Conservation (phyloP, 2,888 invertebrate species). For the Minunthozetes semirufus region DNA sequence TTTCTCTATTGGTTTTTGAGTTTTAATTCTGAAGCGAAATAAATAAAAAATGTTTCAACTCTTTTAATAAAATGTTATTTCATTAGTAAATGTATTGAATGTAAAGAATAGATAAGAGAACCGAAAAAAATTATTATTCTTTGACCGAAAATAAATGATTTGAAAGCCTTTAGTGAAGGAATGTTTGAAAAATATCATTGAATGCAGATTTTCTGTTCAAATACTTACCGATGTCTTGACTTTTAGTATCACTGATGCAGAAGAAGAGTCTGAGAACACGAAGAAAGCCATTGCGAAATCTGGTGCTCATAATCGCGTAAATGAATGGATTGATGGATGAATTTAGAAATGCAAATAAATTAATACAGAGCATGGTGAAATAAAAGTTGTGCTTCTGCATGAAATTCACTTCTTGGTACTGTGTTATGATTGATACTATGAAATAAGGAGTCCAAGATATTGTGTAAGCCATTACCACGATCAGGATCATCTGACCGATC, state of each 20-base stretch:
- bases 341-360: slow-evolving; percentile 51
- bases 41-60: too few species aligned
- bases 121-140: too few species aligned
- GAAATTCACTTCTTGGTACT: slow-evolving; percentile 48
- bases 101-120: too few species aligned
- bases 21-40: too few species aligned
- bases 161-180: not conserved
- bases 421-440: slow-evolving; percentile 49
- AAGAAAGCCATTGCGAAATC: slow-evolving; percentile 48
- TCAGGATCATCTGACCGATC: slow-evolving; percentile 52
- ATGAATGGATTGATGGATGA: slow-evolving; percentile 52
- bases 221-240: not conserved
- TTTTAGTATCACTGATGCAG: slow-evolving; percentile 22
- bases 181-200: not conserved
- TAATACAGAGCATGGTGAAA: slow-evolving; percentile 51
- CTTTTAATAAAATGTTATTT: too few species aligned
- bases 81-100: too few species aligned
- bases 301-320: slow-evolving; percentile 51
- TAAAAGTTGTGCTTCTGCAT: slow-evolving; percentile 49
- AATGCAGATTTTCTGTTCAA: not conserved
- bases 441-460: slow-evolving; percentile 52
- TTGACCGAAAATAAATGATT: not conserved
- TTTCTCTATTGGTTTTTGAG: too few species aligned
- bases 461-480: slow-evolving; percentile 50
- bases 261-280: slow-evolving; percentile 41